phyloP scores from a whole-genome alignment of 2,797 vertebrate species.

The Coregonus sp. region DNA sequence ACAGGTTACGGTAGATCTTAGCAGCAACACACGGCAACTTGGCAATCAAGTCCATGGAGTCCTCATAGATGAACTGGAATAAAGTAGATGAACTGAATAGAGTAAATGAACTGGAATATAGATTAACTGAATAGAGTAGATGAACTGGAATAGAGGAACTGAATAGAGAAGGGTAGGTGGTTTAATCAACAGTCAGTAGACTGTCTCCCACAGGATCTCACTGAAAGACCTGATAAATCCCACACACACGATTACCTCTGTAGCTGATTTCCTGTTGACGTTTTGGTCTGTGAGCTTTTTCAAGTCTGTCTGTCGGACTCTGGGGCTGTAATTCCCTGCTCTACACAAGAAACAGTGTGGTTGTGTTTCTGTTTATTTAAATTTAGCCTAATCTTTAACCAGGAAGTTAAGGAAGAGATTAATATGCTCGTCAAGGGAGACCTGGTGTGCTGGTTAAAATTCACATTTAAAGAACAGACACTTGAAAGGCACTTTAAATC shows the following conservation, averaged over 20 bases:
- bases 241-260: neutral
- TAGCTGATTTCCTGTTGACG: neutral
- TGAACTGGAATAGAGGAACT: no score
- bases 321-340: no score
- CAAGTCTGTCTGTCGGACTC: neutral
- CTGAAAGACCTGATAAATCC: neutral
- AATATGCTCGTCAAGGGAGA: neutral
- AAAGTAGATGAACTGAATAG: neutral
- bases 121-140: no score
- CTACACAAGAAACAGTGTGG: no score
- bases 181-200: neutral
- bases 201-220: neutral
- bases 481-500: neutral
- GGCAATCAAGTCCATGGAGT: constrained; percentile 96
- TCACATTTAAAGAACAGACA: neutral
- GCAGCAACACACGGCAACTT: constrained; percentile 96
- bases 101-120: no score
- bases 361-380: no score
- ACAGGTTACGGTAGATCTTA: constrained; percentile 97
- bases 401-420: neutral
- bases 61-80: constrained; percentile 89
- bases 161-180: neutral
- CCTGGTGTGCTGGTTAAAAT: neutral
- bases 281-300: neutral
- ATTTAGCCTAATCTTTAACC: neutral